phyloP scores from a whole-genome alignment of 2,888 invertebrate genomes.

The Aspidiotus destructor region DNA sequence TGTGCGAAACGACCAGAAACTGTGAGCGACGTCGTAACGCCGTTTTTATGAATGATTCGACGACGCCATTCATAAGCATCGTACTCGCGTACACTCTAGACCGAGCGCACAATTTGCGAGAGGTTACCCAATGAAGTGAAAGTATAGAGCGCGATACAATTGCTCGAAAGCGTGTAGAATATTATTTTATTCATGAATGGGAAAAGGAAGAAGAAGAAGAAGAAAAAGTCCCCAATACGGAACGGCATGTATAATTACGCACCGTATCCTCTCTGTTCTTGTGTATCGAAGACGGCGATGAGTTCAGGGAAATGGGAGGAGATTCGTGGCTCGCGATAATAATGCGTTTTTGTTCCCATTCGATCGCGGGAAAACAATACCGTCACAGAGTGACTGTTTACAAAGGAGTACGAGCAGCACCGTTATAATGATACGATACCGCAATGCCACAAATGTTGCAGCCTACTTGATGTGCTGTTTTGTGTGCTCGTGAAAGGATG shows the following conservation, averaged over 20 bases:
- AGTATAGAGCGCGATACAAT: background rate
- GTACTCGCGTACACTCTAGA: no score
- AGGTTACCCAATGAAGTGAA: constrained; percentile 3
- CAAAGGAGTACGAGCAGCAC: no score
- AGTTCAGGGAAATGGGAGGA: background rate
- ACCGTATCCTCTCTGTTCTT: constrained; percentile 1
- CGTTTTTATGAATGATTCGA: constrained; percentile 4
- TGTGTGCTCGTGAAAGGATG: no score
- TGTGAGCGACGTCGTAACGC: background rate
- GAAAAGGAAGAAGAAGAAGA: background rate
- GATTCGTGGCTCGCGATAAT: background rate
- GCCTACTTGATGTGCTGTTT: no score
- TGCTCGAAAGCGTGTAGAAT: background rate
- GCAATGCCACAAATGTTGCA: no score
- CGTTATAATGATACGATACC: no score
- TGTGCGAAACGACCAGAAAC: background rate
- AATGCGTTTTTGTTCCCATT: background rate
- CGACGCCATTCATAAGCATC: background rate
- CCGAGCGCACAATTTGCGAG: no score
- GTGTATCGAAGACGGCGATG: background rate
- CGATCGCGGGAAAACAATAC: background rate
- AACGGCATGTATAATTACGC: background rate
- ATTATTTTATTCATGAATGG: constrained; percentile 2
- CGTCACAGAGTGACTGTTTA: background rate
- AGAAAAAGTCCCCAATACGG: background rate